Evolutionary conservation across 2,888 invertebrate species (phyloP), one percentile per base, ranked within the genome.

Genomic region (Drosophila tripunctata): DNA sequence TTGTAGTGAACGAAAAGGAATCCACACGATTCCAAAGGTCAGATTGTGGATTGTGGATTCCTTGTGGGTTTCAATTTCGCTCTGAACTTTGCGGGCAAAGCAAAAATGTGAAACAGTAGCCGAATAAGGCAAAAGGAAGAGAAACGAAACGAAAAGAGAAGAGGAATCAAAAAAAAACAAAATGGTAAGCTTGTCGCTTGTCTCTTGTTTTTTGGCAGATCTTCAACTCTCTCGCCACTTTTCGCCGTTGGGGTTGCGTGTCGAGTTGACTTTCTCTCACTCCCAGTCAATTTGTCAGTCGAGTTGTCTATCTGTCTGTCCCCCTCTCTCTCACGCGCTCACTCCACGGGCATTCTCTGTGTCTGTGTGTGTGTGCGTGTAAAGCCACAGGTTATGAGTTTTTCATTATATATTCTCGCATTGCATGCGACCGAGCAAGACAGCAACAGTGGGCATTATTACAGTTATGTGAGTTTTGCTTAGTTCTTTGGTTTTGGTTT

Each of bases 371-470:
- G 74, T 74, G 83, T 60, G 51, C 45, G 47, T 55, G 77, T 74
- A 83, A 80, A 86, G 84, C 80, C 87, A 86, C 80, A 80, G 80
- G 80, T 80, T 80, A 80, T 80, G 87, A 79, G 80, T 79, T 67
- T 83, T 83, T 80, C 80, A 80, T 83, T 86, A 77, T 41, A 73
- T 51, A 61, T 67, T 75, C 61, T 75, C 60, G 60, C 54, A 68
- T 72, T 81, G 52, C 71, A 67, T 51, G 12, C 55, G 15, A 35
- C n/a, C 4, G 5, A 14, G 7, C 30, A 24, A 35, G 36, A 41
- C 15, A 33, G 27, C 41, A 38, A 30, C 17, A 40, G 19, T 36
- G 17, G 33, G 15, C 40, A 54, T 54, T 64, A 47, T 55, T 63
- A 43, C 69, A 61, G 54, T 77, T 70, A 64, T 78, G 75, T 45